Evolutionary conservation across 1,140 invertebrate species (phyloP), one percentile per base, ranked within the genome.

Genomic region (Drosophila punjabiensis): DNA sequence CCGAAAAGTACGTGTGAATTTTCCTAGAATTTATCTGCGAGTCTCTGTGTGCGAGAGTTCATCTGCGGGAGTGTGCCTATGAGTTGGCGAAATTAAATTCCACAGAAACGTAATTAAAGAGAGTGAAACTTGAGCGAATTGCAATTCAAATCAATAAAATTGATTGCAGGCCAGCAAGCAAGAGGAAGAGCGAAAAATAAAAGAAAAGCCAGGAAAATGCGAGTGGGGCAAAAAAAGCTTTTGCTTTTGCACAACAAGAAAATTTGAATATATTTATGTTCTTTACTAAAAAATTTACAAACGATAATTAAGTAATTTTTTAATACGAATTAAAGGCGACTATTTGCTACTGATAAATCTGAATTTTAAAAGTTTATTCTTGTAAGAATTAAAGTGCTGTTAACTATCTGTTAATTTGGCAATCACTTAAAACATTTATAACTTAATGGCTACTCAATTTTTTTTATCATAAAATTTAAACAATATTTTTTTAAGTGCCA

Each of bases 61-160:
- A 32, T 24, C 18, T 69, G 43, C 59, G 32, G n/a, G 11, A 63
- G 52, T 50, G 76, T 60, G 30, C n/a, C 24, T 24, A 41, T 45
- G 16, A 28, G 53, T 43, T 50, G 11, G 41, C 24, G 24, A 76
- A 78, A 68, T 76, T 48, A 50, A 60, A 77, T 78, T 69, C 28
- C n/a, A 24, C 20, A 30, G 60, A 65, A 53, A 61, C 47, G 45
- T 45, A 79, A 77, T 69, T 81, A 65, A 55, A 76, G 64, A 76
- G 73, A 71, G 73, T 64, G 59, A 67, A 76, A 61, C 33, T 20
- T 33, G 50, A 55, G 45, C 33, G 58, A 47, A 79, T 76, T 55
- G 58, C 18, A 61, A 65, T 80, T 64, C 47, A 64, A 87, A 88
- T 88, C 84, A 88, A 84, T 88, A 78, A 84, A 89, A 84, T 83